Conservation (phyloP, 2,113 vertebrate genomes). For the Sceloporus undulatus region DNA sequence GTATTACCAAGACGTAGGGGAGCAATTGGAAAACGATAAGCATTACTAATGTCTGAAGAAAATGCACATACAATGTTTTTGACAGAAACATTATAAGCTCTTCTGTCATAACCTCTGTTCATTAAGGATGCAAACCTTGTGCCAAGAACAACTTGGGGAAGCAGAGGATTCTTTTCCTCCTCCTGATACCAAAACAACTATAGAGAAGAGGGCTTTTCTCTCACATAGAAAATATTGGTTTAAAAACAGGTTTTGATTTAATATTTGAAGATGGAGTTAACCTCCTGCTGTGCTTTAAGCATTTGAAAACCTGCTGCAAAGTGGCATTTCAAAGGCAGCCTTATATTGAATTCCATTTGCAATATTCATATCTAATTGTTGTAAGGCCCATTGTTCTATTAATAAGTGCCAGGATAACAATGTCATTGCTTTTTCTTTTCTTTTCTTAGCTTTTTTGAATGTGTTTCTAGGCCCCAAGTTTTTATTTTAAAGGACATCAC, state of each 20-base stretch:
- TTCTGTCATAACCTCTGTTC: slow-evolving; percentile 10
- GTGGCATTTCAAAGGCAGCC: slow-evolving; percentile 82
- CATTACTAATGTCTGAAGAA: background rate
- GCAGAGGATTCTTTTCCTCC: slow-evolving; percentile 55
- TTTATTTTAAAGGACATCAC: slow-evolving; percentile 74
- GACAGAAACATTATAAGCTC: background rate
- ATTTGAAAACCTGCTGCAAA: slow-evolving; percentile 83
- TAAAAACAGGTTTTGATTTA: slow-evolving; percentile 83
- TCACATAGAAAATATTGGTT: slow-evolving; percentile 76
- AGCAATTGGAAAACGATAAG: background rate
- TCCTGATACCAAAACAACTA: slow-evolving; percentile 70
- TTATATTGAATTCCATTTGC: slow-evolving; percentile 83
- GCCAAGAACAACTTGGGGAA: slow-evolving; percentile 53
- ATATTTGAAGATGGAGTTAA: slow-evolving; percentile 84
- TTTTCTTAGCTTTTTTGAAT: slow-evolving; percentile 5
- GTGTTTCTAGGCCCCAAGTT: slow-evolving; percentile 73
- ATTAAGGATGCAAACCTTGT: slow-evolving; percentile 46
- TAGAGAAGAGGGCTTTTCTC: slow-evolving; percentile 62
- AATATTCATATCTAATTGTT: slow-evolving; percentile 83
- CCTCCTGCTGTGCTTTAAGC: slow-evolving; percentile 82
- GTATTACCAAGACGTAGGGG: background rate
- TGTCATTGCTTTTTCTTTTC: slow-evolving; percentile 75
- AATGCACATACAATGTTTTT: background rate
- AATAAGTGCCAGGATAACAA: slow-evolving; percentile 81
- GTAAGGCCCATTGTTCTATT: slow-evolving; percentile 76